Percentiles rank a stretch among this genome's conserved stretches.
Evolutionary conservation across 1,140 invertebrate species (phyloP).

Genomic region (Lasioglossum albipes): DNA sequence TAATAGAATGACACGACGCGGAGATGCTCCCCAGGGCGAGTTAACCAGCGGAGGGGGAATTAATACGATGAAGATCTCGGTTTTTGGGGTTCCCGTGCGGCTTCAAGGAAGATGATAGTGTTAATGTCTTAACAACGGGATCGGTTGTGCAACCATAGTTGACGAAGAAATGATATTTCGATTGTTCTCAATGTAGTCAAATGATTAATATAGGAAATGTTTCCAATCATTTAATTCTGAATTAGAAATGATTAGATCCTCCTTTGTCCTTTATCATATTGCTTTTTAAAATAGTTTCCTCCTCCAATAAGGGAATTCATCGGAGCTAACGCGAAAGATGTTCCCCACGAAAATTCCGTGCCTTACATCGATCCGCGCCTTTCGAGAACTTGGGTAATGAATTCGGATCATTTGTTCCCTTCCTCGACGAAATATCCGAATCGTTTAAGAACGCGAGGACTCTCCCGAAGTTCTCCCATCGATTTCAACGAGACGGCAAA

Average conservation of each 20-base stretch:
- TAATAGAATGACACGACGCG: neutral
- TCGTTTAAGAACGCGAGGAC: neutral
- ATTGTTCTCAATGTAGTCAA: no score
- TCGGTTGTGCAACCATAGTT: no score
- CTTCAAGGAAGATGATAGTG: no score
- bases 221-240: no score
- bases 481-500: neutral
- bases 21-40: neutral
- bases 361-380: slow-evolving; percentile 25
- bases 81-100: no score
- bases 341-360: slow-evolving; percentile 20
- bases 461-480: neutral
- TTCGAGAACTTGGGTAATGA: slow-evolving; percentile 22
- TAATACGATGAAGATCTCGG: no score
- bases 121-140: no score
- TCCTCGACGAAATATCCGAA: neutral
- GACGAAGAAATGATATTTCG: no score
- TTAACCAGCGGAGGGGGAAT: no score
- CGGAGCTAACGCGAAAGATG: neutral
- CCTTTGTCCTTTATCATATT: no score
- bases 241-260: no score
- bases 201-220: no score
- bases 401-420: slow-evolving; percentile 34
- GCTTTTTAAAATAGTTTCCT: neutral
- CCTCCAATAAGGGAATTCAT: slow-evolving; percentile 6